Conservation (phyloP, 2,113 vertebrate genomes). For the Scopus umbretta region DNA sequence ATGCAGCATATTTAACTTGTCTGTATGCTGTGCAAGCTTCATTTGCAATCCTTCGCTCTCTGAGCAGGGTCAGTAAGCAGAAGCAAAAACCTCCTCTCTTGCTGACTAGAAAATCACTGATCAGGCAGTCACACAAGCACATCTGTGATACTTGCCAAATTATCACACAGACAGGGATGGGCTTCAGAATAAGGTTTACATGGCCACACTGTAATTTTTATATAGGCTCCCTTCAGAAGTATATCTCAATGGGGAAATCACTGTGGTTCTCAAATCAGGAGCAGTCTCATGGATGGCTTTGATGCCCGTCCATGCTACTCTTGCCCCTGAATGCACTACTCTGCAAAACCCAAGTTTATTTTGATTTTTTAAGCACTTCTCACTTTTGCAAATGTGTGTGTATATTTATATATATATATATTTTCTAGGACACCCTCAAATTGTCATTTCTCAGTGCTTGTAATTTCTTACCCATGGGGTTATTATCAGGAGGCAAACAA, state of each 20-base stretch:
- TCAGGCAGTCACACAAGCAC: rapidly evolving
- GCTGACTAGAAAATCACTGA: not conserved
- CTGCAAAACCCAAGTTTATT: not conserved
- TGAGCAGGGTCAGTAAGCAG: not conserved
- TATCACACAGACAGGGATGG: not conserved
- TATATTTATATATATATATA: too few relatives aligned
- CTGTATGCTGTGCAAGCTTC: not conserved
- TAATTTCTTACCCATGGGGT: not conserved
- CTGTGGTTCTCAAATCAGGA: not conserved
- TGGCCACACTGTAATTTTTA: not conserved
- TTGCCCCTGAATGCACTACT: not conserved
- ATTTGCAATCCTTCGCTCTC: not conserved
- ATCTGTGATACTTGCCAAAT: not conserved
- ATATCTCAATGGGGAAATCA: too few relatives aligned
- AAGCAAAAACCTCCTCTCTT: not conserved
- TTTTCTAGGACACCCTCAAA: too few relatives aligned
- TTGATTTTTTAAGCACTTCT: not conserved
- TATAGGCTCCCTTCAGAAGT: not conserved
- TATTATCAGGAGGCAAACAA: not conserved
- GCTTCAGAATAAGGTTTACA: not conserved
- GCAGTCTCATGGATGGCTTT: too few relatives aligned
- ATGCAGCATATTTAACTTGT: not conserved
- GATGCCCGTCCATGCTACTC: not conserved
- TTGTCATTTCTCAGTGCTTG: not conserved
- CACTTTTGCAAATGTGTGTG: too few relatives aligned